phyloP scores from a whole-genome alignment of 2,797 vertebrate genomes.

The Sebastes itinus region DNA sequence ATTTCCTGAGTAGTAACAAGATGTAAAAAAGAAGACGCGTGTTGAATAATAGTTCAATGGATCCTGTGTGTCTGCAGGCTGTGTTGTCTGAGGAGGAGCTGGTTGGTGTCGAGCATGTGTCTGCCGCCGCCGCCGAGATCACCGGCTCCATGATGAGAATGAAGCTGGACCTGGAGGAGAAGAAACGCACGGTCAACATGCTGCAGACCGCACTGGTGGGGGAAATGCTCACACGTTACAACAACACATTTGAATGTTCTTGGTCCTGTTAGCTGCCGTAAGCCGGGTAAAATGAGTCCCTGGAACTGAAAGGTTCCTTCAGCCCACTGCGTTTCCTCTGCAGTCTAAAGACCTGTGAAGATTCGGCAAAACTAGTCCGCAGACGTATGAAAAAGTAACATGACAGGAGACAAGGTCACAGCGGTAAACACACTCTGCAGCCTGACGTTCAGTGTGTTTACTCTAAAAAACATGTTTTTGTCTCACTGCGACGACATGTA shows the following conservation, averaged over 20 bases:
- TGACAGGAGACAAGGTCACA: no score
- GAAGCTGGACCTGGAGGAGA: slow-evolving; percentile 93
- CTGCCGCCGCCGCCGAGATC: slow-evolving; percentile 86
- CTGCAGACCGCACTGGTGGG: slow-evolving; percentile 91
- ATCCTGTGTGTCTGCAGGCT: slow-evolving; percentile 63
- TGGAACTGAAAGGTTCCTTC: no score
- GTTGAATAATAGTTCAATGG: background rate
- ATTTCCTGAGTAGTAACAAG: background rate
- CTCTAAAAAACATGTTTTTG: no score
- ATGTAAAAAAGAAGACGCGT: background rate
- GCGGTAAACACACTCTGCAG: no score
- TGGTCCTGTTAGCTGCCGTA: background rate
- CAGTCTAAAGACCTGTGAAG: no score
- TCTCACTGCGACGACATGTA: no score
- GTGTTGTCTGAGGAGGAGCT: slow-evolving; percentile 86
- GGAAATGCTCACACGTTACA: background rate
- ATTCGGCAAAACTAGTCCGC: no score
- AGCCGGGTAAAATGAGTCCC: no score
- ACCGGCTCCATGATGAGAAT: slow-evolving; percentile 87
- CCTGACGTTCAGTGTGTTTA: no score
- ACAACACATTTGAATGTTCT: background rate
- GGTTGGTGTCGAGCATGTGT: slow-evolving; percentile 80
- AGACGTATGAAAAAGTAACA: no score
- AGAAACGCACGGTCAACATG: slow-evolving; percentile 86
- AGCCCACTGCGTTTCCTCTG: no score